These are phyloP conservation scores for Ellobium chinense DNA, from an alignment of 2,888 invertebrate species.

Conservation along the genomic window DNA sequence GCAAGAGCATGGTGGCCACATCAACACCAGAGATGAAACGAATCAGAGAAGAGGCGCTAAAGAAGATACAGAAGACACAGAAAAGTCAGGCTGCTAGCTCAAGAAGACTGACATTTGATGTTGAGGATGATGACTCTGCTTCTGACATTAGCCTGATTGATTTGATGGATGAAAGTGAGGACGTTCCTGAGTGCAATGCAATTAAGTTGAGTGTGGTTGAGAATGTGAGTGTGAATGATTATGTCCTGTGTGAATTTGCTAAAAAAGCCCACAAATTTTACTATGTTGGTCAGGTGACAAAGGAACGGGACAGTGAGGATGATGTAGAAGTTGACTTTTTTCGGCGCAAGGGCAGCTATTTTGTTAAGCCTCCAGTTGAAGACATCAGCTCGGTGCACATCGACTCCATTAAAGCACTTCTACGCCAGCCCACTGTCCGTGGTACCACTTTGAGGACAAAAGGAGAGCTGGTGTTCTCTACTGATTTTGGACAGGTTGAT, in stretches of 20 bases:
- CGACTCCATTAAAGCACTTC: neutral
- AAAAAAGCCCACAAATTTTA: neutral
- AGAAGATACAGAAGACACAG: neutral
- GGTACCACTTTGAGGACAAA: neutral
- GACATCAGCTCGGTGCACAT: neutral
- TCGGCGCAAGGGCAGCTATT: neutral
- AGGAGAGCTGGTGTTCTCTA: neutral
- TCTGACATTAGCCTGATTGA: neutral
- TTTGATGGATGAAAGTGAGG: neutral
- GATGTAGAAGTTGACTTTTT: conserved; percentile 4
- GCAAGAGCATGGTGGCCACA: conserved; percentile 9
- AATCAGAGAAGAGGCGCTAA: neutral
- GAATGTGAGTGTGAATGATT: neutral
- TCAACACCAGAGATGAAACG: neutral
- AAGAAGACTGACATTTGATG: neutral
- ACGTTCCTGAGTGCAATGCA: neutral
- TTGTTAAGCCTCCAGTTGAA: neutral
- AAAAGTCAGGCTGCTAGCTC: neutral
- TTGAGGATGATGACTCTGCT: neutral
- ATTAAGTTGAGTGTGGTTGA: neutral
- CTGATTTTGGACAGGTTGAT: neutral
- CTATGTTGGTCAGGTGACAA: neutral
- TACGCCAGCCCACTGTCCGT: neutral
- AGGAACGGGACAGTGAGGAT: neutral
- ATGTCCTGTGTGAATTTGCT: neutral